Percentiles rank a stretch among this genome's conserved stretches.
These are phyloP conservation scores for Cyrtodaria siliqua DNA, from an alignment of 2,888 invertebrate genomes.

Conservation along the genomic window DNA sequence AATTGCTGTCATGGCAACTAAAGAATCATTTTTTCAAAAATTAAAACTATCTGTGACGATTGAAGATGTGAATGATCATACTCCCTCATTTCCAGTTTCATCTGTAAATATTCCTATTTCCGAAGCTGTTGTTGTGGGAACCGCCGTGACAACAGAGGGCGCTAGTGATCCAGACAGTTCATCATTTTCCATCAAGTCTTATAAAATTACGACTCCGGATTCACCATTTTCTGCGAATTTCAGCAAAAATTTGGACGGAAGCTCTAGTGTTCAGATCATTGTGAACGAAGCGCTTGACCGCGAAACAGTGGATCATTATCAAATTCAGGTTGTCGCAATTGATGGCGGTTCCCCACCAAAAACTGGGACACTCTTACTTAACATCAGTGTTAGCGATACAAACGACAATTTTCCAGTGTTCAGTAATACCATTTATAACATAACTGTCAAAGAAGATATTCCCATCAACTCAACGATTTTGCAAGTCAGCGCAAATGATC, in stretches of 20 bases:
- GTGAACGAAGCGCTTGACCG: constrained; percentile 73
- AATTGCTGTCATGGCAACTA: constrained; percentile 75
- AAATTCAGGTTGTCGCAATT: constrained; percentile 72
- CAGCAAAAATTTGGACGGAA: constrained; percentile 71
- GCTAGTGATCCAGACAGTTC: constrained; percentile 76
- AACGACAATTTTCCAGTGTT: constrained; percentile 80
- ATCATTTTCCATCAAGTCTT: constrained; percentile 72
- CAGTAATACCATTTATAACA: constrained; percentile 68
- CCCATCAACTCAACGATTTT: constrained; percentile 71
- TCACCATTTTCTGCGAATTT: constrained; percentile 72
- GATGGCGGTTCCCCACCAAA: constrained; percentile 76
- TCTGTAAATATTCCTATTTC: constrained; percentile 69
- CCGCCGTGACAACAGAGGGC: constrained; percentile 69
- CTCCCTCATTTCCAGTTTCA: constrained; percentile 73
- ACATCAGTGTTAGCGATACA: constrained; percentile 73
- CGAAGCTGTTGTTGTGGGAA: constrained; percentile 69
- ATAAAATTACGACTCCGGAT: constrained; percentile 70
- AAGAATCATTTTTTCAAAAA: constrained; percentile 75
- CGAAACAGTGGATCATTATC: constrained; percentile 71
- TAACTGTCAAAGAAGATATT: constrained; percentile 76
- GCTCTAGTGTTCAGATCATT: constrained; percentile 73
- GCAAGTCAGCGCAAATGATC: constrained; percentile 93
- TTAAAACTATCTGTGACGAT: constrained; percentile 77
- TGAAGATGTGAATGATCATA: constrained; percentile 82
- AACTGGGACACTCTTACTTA: constrained; percentile 69